phyloP scores from a whole-genome alignment of 2,797 vertebrate species.

The Oreonectes daqikongensis region DNA sequence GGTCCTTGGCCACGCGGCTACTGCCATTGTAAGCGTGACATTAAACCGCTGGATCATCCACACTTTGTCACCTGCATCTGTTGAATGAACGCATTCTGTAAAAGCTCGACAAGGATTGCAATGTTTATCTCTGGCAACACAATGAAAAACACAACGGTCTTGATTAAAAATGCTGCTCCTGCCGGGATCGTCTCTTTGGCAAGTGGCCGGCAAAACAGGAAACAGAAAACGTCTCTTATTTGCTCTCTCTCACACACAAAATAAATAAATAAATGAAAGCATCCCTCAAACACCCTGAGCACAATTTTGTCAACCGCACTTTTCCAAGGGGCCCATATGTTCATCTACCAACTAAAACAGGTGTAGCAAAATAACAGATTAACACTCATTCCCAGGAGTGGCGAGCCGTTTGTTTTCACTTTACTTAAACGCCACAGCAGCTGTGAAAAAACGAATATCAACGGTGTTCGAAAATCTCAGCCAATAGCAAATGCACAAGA shows the following conservation, averaged over 20 bases:
- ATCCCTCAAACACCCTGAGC: constrained; percentile 22
- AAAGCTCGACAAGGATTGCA: background rate
- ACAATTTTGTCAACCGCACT: constrained; percentile 27
- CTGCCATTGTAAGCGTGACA: no score
- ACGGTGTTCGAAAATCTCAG: constrained; percentile 29
- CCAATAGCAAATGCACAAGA: constrained; percentile 24
- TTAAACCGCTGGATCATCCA: no score
- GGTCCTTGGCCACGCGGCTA: background rate
- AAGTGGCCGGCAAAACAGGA: constrained; percentile 16
- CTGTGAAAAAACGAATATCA: constrained; percentile 44
- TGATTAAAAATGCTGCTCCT: constrained; percentile 36
- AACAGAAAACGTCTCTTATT: constrained; percentile 7
- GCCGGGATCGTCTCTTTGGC: constrained; percentile 15
- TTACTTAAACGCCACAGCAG: constrained; percentile 54
- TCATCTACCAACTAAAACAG: constrained; percentile 46
- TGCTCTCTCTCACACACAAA: constrained; percentile 1
- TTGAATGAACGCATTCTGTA: constrained; percentile 16
- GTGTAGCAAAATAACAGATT: constrained; percentile 50
- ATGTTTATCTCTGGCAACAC: constrained; percentile 22
- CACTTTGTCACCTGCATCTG: background rate
- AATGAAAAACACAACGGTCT: constrained; percentile 22
- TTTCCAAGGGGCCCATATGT: constrained; percentile 49
- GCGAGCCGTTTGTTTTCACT: constrained; percentile 38
- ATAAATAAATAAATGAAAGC: constrained; percentile 18
- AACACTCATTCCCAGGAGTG: constrained; percentile 43